Base-by-base conservation (phyloP, 2,113 vertebrate species). In the Pedionomus torquatus region DNA sequence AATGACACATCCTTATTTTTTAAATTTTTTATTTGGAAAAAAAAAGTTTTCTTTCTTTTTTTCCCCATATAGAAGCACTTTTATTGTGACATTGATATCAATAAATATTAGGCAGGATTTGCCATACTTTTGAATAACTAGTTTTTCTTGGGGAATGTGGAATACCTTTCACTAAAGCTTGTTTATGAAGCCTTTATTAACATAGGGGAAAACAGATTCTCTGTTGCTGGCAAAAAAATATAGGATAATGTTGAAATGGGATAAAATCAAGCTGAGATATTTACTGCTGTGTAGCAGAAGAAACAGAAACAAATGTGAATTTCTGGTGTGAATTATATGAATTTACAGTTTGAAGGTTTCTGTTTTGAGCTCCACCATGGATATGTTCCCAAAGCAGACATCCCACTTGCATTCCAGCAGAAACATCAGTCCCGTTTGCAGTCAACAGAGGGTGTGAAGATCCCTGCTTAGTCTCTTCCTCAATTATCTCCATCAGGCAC, bases 241-340 rank as follows among this genome's bases (percentile, higher is more conserved):
- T 33, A 89, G 9, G 19, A 51, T 71, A 33, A 49, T 39, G 12
- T 54, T 74, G 58, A 74, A 88, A 83, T 94, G n/a, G 2, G 11
- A 37, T 83, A 37, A 88, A 90, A 83, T 88, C 41, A 91, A 74
- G 43, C 55, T 77, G 71, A 79, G 55, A 70, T 63, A 7, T 88
- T 92, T 84, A 70, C 64, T 89, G 49, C 31, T 58, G 30, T 51
- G 30, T 78, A 58, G 39, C 60, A 90, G 68, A 94, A 94, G 18
- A 37, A 89, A 54, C 4, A 37, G 60, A 31, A 81, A 57, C 5
- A 60, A 92, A 81, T 52, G 39, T n/a, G 54, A 90, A 60, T 75
- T 90, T 94, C 88, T 97, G 85, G 31, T 86, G 54, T 90, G 54
- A 33, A 46, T 94, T 92, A 86, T 74, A 60, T 49, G 30, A 58